A percentile compares a stretch with the other conserved stretches of the same genome.
phyloP scores from a whole-genome alignment of 2,797 vertebrate species.

The Pangasius krempfi region DNA sequence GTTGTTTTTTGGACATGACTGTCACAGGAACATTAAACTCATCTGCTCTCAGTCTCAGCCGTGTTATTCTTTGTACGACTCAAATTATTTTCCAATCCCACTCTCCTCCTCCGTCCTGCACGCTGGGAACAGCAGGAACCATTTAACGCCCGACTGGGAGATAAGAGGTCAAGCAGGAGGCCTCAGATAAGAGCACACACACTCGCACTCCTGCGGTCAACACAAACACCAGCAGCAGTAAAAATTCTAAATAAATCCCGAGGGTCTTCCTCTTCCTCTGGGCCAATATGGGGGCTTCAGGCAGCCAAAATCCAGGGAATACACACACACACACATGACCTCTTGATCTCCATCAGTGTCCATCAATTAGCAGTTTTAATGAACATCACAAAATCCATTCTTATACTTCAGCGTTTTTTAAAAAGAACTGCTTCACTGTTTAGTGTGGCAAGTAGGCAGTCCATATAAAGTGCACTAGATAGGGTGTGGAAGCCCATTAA shows the following conservation, averaged over 20 bases:
- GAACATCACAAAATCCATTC: not conserved
- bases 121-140: conserved; percentile 23
- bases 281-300: conserved; percentile 9
- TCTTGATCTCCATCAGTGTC: not conserved
- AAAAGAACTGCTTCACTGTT: not conserved
- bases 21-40: conserved; percentile 7
- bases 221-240: conserved; percentile 43
- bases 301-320: not conserved
- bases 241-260: conserved; percentile 35
- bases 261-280: conserved; percentile 39
- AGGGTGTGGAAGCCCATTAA: not conserved
- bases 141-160: conserved; percentile 24
- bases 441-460: not conserved
- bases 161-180: conserved; percentile 29
- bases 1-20: not conserved
- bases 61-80: not conserved
- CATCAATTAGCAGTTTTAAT: conserved; percentile 8
- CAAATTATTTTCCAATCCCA: conserved; percentile 12
- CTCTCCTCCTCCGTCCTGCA: conserved; percentile 17
- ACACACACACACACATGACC: not conserved
- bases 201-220: conserved; percentile 33
- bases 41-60: conserved; percentile 12
- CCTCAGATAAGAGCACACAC: conserved; percentile 42
- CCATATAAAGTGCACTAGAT: not conserved
- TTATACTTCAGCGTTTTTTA: not conserved